Conservation (phyloP, 2,888 invertebrate species). For the Proisotoma minuta region DNA sequence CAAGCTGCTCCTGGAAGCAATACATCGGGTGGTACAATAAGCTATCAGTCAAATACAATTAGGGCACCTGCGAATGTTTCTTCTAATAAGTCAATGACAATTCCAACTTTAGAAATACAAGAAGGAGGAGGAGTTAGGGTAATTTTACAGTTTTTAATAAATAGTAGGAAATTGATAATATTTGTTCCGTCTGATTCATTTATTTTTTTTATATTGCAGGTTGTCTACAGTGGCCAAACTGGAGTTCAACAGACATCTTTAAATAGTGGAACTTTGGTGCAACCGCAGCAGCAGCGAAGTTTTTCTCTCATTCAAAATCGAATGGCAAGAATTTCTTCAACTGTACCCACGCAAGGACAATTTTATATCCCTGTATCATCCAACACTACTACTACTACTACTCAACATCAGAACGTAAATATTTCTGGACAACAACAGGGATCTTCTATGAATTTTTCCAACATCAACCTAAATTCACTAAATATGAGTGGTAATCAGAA, state of each 20-base stretch:
- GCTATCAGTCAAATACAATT: not conserved
- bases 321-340: constrained; percentile 6
- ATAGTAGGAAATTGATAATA: not conserved
- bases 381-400: constrained; percentile 27
- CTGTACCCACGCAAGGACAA: constrained; percentile 1
- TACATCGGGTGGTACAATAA: not conserved
- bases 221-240: constrained; percentile 42
- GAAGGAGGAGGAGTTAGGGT: constrained; percentile 41
- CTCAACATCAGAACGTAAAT: constrained; percentile 24
- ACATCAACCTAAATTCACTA: constrained; percentile 26
- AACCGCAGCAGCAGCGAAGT: constrained; percentile 25
- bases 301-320: constrained; percentile 35
- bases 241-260: constrained; percentile 29
- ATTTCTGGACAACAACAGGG: constrained; percentile 18
- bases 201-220: constrained; percentile 30
- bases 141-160: not conserved
- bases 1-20: not conserved
- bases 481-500: constrained; percentile 31
- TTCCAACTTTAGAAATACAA: constrained; percentile 40
- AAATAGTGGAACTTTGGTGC: not conserved
- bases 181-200: too few species aligned
- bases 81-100: constrained; percentile 19
- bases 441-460: constrained; percentile 24
- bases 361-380: constrained; percentile 32
- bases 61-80: not conserved